Conservation (phyloP, 1,140 invertebrate species). For the Hyles vespertilio region DNA sequence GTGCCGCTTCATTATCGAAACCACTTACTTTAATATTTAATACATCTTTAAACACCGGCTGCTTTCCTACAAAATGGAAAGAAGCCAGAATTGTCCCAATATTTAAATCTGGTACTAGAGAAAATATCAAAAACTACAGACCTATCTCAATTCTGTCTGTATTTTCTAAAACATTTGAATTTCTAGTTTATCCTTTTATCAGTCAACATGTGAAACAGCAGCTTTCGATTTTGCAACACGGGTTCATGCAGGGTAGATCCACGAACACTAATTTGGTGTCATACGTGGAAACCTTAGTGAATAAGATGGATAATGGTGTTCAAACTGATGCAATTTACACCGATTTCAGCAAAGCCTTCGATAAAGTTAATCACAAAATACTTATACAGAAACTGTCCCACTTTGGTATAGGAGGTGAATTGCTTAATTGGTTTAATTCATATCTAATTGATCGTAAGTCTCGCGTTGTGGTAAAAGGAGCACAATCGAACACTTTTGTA, state of each 20-base stretch:
- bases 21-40: conserved; percentile 19
- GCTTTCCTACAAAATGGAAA: conserved; percentile 27
- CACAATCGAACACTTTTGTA: background rate
- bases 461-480: conserved; percentile 1
- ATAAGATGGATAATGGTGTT: conserved; percentile 5
- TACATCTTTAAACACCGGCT: conserved; percentile 12
- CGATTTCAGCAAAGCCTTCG: conserved; percentile 18
- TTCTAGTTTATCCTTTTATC: conserved; percentile 5
- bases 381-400: conserved; percentile 8
- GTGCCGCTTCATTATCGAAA: conserved; percentile 2
- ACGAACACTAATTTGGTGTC: conserved; percentile 10
- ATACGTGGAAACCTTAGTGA: conserved; percentile 4
- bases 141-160: conserved; percentile 28
- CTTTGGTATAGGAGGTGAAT: conserved; percentile 3
- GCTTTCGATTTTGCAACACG: conserved; percentile 12
- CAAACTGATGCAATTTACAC: conserved; percentile 19
- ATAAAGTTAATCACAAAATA: conserved; percentile 9
- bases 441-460: conserved; percentile 9
- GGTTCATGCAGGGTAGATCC: conserved; percentile 11
- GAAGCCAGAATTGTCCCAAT: conserved; percentile 23
- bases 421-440: conserved; percentile 11
- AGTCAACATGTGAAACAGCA: conserved; percentile 2
- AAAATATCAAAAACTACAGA: conserved; percentile 25
- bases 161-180: conserved; percentile 28
- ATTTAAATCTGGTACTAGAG: conserved; percentile 20